These are phyloP conservation scores for Ciconia maguari DNA, from an alignment of 2,113 vertebrate genomes.

Conservation along the genomic window DNA sequence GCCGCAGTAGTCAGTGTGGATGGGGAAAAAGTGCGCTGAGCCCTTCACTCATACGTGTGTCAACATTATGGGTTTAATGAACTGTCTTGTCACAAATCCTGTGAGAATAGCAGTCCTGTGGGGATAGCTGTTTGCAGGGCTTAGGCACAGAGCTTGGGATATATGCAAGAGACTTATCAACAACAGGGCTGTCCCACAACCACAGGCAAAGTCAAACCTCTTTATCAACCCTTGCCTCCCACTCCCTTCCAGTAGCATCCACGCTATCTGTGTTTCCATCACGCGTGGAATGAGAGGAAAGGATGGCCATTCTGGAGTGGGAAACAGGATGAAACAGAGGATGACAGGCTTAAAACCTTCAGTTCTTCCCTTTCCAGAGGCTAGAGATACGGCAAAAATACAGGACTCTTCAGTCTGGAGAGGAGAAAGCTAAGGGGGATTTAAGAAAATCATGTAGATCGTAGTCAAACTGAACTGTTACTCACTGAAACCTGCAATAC, in stretches of 20 bases:
- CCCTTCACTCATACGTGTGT: not conserved
- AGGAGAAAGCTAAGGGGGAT: not conserved
- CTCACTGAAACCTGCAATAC: not conserved
- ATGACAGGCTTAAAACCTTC: not conserved
- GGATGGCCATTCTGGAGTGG: not conserved
- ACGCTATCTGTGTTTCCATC: not conserved
- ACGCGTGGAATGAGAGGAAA: not conserved
- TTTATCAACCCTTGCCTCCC: not conserved
- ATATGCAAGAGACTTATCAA: not conserved
- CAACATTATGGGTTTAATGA: not conserved
- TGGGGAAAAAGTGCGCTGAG: not conserved
- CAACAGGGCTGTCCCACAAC: not conserved
- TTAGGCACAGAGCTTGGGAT: not conserved
- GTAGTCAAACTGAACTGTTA: not conserved
- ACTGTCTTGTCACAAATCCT: not conserved
- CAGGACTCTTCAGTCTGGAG: not conserved
- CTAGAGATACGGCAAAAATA: not conserved
- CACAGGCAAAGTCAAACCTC: not conserved
- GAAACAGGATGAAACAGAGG: not conserved
- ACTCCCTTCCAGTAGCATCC: rapidly evolving
- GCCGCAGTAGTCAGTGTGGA: not conserved
- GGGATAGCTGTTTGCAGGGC: not conserved
- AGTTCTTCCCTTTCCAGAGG: not conserved
- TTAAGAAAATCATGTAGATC: not conserved
- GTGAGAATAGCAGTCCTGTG: not conserved